Evolutionary conservation across 1,140 invertebrate genomes (phyloP), one percentile per base, ranked within the genome.

Genomic region (Lordiphosa collinella): DNA sequence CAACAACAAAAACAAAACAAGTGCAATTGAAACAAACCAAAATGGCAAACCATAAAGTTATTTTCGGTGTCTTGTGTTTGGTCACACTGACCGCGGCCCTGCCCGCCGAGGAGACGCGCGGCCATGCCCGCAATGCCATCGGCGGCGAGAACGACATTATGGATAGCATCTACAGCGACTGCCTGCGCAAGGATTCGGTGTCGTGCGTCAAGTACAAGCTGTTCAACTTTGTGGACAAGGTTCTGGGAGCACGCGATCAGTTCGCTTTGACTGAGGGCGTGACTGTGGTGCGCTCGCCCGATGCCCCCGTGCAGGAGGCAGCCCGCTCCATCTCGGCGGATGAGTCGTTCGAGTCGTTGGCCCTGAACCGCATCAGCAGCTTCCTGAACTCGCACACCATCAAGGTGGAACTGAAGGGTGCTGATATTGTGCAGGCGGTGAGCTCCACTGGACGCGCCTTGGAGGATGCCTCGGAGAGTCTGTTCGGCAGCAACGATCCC

Each of bases 121-220:
- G 89, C 36, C 90, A 90, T 64, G 90, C 89, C 38, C 90, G 92
- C 50, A 92, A 92, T 76, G 89, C 91, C 56, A 90, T 92, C 56
- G 91, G 91, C 66, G 92, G 91, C 40, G 93, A 94, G 56, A 94
- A 94, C 72, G 94, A 96, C 64, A 91, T 95, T 16, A 91, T 94
- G 90, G 92, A 94, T 69, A 92, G 92, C 68, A 93, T 94, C 68
- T 93, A 95, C 86, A 91, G 90, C 61, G 94, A 96, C 66, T 96
- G 95, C 72, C 86, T 95, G 44, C 91, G 92, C 63, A 95, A 95
- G 89, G 94, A 95, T 76, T 94, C 94, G 1, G 92, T 94, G 25
- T 93, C 92, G 87, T 96, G 95, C 85, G 91, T 96, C 58, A 96
- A 95, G 87, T 94, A 95, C 90, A 96, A 95, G 86, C 91, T 96